Base-by-base conservation (phyloP, 2,113 vertebrate species). In the Passer montanus region DNA sequence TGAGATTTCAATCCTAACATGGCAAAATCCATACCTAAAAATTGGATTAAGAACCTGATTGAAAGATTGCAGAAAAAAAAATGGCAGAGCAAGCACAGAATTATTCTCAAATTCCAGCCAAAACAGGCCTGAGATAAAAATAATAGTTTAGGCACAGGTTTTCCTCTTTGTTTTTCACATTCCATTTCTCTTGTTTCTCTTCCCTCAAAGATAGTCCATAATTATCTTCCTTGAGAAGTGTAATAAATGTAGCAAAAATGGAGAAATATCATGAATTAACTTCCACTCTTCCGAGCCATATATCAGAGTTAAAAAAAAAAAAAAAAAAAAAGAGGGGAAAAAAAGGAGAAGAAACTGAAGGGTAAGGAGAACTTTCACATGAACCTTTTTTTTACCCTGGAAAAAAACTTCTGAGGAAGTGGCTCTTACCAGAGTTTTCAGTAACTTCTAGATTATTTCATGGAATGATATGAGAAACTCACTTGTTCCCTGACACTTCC, bases 111-210 rank as follows among this genome's bases (percentile, higher is more conserved):
- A 94, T 97, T 96, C 66, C 80, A 86, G 55, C n/a, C 70, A 69
- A 88, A 78, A 30, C 2, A 50, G 44, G 77, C 63, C 47, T 96
- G 83, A 93, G 86, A 24, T 27, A 60, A 66, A 84, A 90, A 94
- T 37, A 62, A 77, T 62, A 73, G 11, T 44, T 68, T 87, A 75
- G 23, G 10, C 76, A 47, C 67, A 33, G 30, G 13, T 37, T 97
- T 86, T 92, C 47, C 67, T 95, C 76, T 91, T 96, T 91, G 31
- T n/a, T 92, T 96, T 94, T 86, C 94, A 97, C 62, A 68, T 97
- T 94, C 52, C 15, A 22, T 87, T 89, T 95, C 8, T 37, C 21
- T 33, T 6, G 0, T 81, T 90, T 75, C 37, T 78, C 28, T 26
- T 74, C 10, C 11, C 9, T 6, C 15, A 56, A 82, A 74, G 74